Base-by-base conservation (phyloP, 2,113 vertebrate species). In the Scortum barcoo region DNA sequence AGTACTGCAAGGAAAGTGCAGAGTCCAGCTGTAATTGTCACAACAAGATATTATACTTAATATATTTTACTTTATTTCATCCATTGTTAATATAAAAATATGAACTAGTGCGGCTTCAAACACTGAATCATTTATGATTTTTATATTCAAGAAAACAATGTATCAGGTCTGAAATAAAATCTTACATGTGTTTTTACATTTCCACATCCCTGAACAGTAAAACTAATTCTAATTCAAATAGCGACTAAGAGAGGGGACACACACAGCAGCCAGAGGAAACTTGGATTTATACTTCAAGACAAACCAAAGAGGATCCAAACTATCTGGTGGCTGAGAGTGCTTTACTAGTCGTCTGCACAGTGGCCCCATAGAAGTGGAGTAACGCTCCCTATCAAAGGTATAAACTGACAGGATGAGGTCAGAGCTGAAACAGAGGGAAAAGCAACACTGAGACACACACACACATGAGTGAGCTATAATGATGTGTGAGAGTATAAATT, bases 341-440 rank as follows among this genome's bases (percentile, higher is more conserved):
- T 68, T 76, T 78, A 48, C 53, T 38, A 33, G 30, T 76, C 61
- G 2, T 73, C 66, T 51, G 1, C 22, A 13, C 61, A 70, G 69
- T 60, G 63, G 48, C 74, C 60, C 57, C 61, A 72, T 68, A 78
- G 73, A 67, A 78, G 48, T 61, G 50, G 65, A 75, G 40, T 57
- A 76, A 46, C 38, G 10, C 51, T 69, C 71, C 26, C 63, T 88
- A 84, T 82, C 53, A 57, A 67, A 74, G 70, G 48, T 40, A 51
- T 36, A 57, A 72, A 74, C 62, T 84, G 76, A 83, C 72, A 74
- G 71, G 83, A 87, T 86, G 79, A 78, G 81, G 86, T 81, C 86
- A 80, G 78, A 81, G 81, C 71, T 76, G 65, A 80, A 80, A 77
- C 81, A 78, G 57, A 87, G 46, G 62, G 76, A 60, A 61, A 71